A percentile compares a stretch with the other conserved stretches of the same genome.
Conservation (phyloP, 2,113 vertebrate genomes). For the Tringa solitaria region DNA sequence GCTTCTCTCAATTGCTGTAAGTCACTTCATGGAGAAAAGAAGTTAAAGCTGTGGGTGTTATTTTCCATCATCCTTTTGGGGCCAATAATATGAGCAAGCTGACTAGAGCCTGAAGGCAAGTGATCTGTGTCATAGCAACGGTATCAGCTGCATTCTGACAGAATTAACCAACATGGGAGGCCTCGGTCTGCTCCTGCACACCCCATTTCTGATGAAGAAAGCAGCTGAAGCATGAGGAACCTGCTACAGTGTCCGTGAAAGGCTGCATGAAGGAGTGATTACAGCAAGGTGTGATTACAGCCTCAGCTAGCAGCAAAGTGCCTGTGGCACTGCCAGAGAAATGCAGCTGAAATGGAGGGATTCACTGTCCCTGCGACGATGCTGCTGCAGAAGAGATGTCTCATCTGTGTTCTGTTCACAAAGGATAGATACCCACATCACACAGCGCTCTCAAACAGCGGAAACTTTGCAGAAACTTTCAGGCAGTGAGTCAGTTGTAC, state of each 20-base stretch:
- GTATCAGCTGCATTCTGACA: not conserved
- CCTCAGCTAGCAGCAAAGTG: rapidly evolving
- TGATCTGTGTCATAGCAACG: not conserved
- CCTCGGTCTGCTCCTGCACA: not conserved
- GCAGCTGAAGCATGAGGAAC: not conserved
- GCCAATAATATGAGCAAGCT: not conserved
- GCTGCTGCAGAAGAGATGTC: not conserved
- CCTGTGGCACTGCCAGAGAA: not conserved
- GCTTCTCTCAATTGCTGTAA: not conserved
- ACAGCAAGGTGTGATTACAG: not conserved
- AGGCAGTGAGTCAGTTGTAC: not conserved
- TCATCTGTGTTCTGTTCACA: rapidly evolving
- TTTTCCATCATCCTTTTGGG: not conserved
- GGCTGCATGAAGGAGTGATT: not conserved
- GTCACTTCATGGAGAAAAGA: not conserved
- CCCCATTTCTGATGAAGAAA: not conserved
- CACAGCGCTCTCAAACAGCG: not conserved
- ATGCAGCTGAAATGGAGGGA: rapidly evolving
- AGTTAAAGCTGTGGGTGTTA: not conserved
- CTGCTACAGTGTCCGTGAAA: not conserved
- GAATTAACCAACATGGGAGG: not conserved
- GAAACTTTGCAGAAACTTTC: not conserved
- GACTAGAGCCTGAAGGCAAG: not conserved
- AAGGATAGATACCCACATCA: not conserved
- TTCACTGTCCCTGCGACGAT: rapidly evolving